Base-by-base conservation (phyloP, 2,888 invertebrate species). In the Stenichneumon culpator region DNA sequence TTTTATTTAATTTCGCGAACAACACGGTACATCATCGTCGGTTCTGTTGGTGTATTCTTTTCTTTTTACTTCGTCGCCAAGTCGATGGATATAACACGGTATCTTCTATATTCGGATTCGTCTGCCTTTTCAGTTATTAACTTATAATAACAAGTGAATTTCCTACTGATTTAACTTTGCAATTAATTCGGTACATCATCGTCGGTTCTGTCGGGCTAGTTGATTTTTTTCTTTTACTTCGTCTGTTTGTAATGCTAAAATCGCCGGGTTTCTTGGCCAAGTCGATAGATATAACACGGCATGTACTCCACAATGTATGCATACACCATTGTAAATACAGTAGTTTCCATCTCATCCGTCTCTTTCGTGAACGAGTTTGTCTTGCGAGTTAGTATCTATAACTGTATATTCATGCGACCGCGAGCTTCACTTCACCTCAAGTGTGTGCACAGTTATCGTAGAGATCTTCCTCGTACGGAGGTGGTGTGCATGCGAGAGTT, bases 301-400 rank as follows among this genome's bases (percentile, higher is more conserved):
- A 25, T 7, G 22, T 32, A n/a, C 25, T n/a, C 16, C 57, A 25
- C 57, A 60, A 47, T 11, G 25, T 63, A n/a, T 60, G 60, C 44
- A 54, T 57, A 25, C 19, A 47, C 60, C 19, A 16, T 11, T 28
- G 9, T 28, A 36, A 63, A 32, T 28, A 36, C 28, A 32, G 36
- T 67, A 57, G 57, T 74, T 81, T 68, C 32, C 67, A 65, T 74
- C 67, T 50, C 65, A 50, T 16, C 22, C 28, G 52, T 47, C 36
- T 72, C 39, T 78, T 73, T 60, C 72, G 52, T 72, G 14, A 72
- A 81, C 54, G 73, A 73, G 77, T 84, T 84, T 84, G 78, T 68
- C 73, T 81, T 78, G 22, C 57, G 69, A 57, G 73, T 84, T 77
- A 84, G 77, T 63, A 16, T 16, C 63, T 63, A 52, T 60, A 57